Percentiles rank a stretch among this genome's conserved stretches.
Evolutionary conservation across 35 echinoderm and acorn worm genomes (phyloP).

Genomic region (Antedon bifida): DNA sequence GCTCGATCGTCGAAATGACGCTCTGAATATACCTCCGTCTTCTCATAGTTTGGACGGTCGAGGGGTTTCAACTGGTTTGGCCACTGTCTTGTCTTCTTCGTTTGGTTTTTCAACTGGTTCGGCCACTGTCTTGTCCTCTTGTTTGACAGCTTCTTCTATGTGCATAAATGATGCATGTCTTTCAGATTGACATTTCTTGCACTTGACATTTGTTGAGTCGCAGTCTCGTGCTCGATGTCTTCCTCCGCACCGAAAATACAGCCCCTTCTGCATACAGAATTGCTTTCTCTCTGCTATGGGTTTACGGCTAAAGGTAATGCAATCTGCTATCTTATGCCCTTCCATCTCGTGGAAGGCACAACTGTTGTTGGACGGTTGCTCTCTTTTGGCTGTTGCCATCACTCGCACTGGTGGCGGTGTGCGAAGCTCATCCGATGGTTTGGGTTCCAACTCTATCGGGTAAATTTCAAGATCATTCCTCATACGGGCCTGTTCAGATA

Average conservation of each 20-base stretch:
- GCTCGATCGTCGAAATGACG: too few relatives aligned
- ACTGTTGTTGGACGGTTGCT: not conserved
- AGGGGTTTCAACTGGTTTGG: too few relatives aligned
- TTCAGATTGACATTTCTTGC: conserved; percentile 1
- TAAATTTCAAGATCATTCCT: conserved; percentile 15
- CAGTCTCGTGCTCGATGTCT: conserved; percentile 15
- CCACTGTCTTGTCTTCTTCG: not conserved
- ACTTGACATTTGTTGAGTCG: not conserved
- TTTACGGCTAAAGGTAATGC: conserved; percentile 3
- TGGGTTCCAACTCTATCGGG: not conserved
- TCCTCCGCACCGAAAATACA: conserved; percentile 7
- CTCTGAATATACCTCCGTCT: too few relatives aligned
- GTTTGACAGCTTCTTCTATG: not conserved
- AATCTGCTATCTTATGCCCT: not conserved
- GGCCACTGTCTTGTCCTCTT: not conserved
- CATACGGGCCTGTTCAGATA: not conserved
- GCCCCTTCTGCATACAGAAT: conserved; percentile 14
- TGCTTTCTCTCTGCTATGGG: conserved; percentile 14
- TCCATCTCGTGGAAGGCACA: conserved; percentile 3
- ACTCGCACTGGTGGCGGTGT: not conserved
- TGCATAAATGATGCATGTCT: conserved; percentile 13
- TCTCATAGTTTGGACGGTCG: too few relatives aligned
- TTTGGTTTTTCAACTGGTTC: not conserved
- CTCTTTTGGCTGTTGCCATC: not conserved
- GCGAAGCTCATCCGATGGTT: not conserved